Percentiles rank a stretch among this genome's conserved stretches.
Conservation (phyloP, 2,888 invertebrate genomes). For the Suillia variegata region DNA sequence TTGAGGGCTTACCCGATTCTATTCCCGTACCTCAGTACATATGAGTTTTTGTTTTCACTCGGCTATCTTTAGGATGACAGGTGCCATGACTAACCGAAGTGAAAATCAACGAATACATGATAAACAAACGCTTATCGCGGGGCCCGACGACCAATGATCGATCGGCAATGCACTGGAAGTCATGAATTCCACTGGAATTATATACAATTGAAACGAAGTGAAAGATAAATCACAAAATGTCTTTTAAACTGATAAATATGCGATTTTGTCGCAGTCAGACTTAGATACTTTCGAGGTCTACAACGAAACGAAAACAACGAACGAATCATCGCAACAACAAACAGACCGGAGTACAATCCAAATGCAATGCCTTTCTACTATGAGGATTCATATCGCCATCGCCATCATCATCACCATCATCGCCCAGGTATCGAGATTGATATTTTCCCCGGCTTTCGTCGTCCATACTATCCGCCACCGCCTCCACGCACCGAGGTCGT, state of each 20-base stretch:
- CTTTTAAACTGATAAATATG: background rate
- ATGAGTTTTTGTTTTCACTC: too few relatives aligned
- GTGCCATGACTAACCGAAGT: too few relatives aligned
- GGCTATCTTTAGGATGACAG: too few relatives aligned
- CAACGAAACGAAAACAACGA: background rate
- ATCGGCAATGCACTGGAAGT: background rate
- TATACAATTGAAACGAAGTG: background rate
- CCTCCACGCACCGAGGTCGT: slow-evolving; percentile 41
- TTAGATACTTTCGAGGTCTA: background rate
- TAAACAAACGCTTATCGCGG: too few relatives aligned
- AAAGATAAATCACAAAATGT: background rate
- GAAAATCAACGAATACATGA: too few relatives aligned
- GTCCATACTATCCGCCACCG: slow-evolving; percentile 43
- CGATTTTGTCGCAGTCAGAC: background rate
- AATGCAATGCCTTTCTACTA: slow-evolving; percentile 25
- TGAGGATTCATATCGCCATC: slow-evolving; percentile 44
- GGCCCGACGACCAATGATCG: too few relatives aligned
- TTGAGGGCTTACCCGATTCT: too few relatives aligned
- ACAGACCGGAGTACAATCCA: background rate
- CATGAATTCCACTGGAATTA: background rate
- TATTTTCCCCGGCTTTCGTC: slow-evolving; percentile 43
- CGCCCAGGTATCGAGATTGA: slow-evolving; percentile 52
- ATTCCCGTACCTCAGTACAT: too few relatives aligned
- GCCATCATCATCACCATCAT: slow-evolving; percentile 44
- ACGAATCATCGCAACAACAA: too few relatives aligned